Evolutionary conservation across 92 coral and sea anemone species (phyloP), one percentile per base, ranked within the genome.

Genomic region (Palythoa heliodiscus): DNA sequence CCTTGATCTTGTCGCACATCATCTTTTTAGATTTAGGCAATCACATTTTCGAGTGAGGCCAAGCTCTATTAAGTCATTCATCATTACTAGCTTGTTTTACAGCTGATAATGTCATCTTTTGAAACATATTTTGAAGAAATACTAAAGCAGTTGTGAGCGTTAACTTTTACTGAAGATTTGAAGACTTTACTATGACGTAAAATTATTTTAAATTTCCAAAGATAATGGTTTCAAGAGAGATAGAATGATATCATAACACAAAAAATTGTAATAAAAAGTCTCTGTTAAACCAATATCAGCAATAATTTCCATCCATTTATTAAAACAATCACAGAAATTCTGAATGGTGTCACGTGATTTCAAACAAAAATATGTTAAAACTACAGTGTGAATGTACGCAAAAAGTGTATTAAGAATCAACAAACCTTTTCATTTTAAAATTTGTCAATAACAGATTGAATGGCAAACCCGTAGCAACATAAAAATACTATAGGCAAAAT

Each of bases 11-110:
- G 68, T 68, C 22, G 55, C 15, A 38, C 91, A 88, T 73, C 75
- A 88, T n/a, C 37, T 75, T 61, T 55, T 78, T 13, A 83, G 76
- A 83, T 54, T 43, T 57, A 83, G 83, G 50, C 70, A 83, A 58
- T 88, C 91, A 48, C 91, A 80, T 70, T 71, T 88, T 73, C 25
- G 60, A 61, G 80, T 75, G 55, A 87, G 85, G 17, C 89, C 87
- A 61, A 88, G 81, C 35, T 37, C 87, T 29, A 22, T 71, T 52
- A 83, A 58, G 52, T 83, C 91, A 74, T 74, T 83, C 91, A 74
- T 74, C 84, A 76, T 88, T 84, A 29, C 72, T 60, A 43, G 87
- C 85, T 82, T 83, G 39, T 50, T 82, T 82, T 75, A 70, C 57
- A 63, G 91, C 87, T n/a, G 74, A 61, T 57, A 83, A 61, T 53